These are phyloP conservation scores for Adelphocoris suturalis DNA, from an alignment of 2,888 invertebrate genomes.

Conservation along the genomic window DNA sequence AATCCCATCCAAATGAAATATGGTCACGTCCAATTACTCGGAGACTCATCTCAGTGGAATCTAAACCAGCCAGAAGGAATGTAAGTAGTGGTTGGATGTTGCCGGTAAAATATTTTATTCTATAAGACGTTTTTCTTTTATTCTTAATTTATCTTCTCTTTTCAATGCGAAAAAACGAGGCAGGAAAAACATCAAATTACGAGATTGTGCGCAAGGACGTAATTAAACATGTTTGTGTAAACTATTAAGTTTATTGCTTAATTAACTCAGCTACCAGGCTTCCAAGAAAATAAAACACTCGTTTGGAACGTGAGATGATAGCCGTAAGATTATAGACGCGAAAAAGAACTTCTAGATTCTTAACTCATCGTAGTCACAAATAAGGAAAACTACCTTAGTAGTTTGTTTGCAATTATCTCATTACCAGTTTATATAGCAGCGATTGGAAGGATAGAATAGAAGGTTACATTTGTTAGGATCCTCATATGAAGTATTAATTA, in stretches of 20 bases:
- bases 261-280: slow-evolving; percentile 47
- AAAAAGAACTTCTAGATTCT: background rate
- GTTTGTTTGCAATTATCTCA: slow-evolving; percentile 25
- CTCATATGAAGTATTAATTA: too few species aligned
- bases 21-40: slow-evolving; percentile 52
- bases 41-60: slow-evolving; percentile 14
- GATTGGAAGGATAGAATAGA: too few species aligned
- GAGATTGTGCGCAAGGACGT: slow-evolving; percentile 26
- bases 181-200: background rate
- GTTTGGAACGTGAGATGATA: background rate
- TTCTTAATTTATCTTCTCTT: background rate
- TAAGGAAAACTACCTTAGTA: background rate
- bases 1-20: slow-evolving; percentile 27
- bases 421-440: background rate
- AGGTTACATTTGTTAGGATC: too few species aligned
- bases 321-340: background rate
- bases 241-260: slow-evolving; percentile 60
- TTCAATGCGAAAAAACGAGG: background rate
- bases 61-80: slow-evolving; percentile 21
- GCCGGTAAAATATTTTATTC: background rate
- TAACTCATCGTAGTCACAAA: background rate
- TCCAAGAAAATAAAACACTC: slow-evolving; percentile 6
- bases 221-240: slow-evolving; percentile 59
- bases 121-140: background rate
- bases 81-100: slow-evolving; percentile 33